Evolutionary conservation across 1,140 invertebrate genomes (phyloP).

Genomic region (Mylabris phalerata): DNA sequence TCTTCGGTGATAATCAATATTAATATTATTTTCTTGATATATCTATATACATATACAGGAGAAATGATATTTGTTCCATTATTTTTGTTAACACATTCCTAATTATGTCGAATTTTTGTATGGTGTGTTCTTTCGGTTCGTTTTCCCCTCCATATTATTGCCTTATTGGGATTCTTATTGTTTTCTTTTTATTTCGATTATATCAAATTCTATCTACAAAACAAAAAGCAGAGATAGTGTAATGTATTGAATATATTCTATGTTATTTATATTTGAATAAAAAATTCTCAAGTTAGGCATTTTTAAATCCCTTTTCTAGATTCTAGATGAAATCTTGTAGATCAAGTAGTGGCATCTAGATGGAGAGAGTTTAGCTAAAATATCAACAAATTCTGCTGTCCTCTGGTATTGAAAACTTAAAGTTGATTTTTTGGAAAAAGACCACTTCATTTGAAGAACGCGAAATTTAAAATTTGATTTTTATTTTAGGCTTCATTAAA

Average conservation of each 20-base stretch:
- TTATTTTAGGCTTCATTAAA: no score
- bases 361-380: no score
- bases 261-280: slow-evolving; percentile 38
- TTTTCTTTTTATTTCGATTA: slow-evolving; percentile 1
- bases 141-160: background rate
- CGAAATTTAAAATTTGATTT: no score
- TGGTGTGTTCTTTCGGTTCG: slow-evolving; percentile 7
- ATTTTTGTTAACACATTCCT: slow-evolving; percentile 24
- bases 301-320: background rate
- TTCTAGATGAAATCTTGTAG: no score
- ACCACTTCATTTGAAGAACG: no score
- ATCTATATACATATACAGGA: background rate
- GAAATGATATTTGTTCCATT: slow-evolving; percentile 9
- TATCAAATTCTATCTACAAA: slow-evolving; percentile 15
- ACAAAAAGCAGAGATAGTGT: slow-evolving; percentile 7
- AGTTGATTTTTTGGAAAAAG: no score
- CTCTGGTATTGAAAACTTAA: no score
- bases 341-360: no score
- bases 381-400: no score
- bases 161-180: slow-evolving; percentile 11
- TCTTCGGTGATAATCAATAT: slow-evolving; percentile 3
- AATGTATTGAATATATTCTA: slow-evolving; percentile 27
- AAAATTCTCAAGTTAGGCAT: slow-evolving; percentile 10
- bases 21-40: background rate
- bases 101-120: slow-evolving; percentile 20